Base-by-base conservation (phyloP, 37 sponge, comb jelly and placozoan genomes). In the Chondrilla cf. caribensis region DNA sequence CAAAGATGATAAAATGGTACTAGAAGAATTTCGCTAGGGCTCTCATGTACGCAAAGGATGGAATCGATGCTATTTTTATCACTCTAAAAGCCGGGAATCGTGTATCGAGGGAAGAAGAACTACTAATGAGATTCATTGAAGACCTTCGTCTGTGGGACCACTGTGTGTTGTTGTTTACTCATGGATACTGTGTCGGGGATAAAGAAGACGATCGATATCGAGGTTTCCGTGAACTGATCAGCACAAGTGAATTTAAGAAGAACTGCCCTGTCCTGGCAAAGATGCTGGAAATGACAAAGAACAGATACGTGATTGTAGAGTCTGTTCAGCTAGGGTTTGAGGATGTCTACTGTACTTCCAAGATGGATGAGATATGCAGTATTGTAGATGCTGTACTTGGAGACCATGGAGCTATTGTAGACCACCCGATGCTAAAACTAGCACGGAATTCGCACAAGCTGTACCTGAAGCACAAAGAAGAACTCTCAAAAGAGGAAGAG, bases 101-200 rank as follows among this genome's bases (percentile, higher is more conserved):
- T n/a, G 24, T 73, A 19, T 2, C 76, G 2, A 39, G 2, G 24
- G 76, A 73, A 73, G 76, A 73, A 43, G 2, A 42, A n/a, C 25
- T 73, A 6, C 24, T 73, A n/a, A 42, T 42, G 44, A 22, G 40
- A 24, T 73, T 73, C 43, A 17, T 73, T 15, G 24, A 31, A 39
- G 44, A 39, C 21, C 41, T 73, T 3, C 41, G 25, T 4, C 14
- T 73, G 1, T 73, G 76, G 76, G 43, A 73, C 18, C 76, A 73
- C 6, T 73, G 76, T 43, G 36, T 73, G 14, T 37, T 73, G 24
- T 14, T 73, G 44, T 73, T 73, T 43, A 73, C 76, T 42, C 76
- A 73, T 73, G 76, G 76, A 15, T 11, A 42, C 18, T 41, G 41
- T 19, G 76, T 73, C 1, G 76, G 76, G 40, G 24, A 73, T 15